Evolutionary conservation across 2,888 invertebrate genomes (phyloP).

Genomic region (Lasius platythorax): DNA sequence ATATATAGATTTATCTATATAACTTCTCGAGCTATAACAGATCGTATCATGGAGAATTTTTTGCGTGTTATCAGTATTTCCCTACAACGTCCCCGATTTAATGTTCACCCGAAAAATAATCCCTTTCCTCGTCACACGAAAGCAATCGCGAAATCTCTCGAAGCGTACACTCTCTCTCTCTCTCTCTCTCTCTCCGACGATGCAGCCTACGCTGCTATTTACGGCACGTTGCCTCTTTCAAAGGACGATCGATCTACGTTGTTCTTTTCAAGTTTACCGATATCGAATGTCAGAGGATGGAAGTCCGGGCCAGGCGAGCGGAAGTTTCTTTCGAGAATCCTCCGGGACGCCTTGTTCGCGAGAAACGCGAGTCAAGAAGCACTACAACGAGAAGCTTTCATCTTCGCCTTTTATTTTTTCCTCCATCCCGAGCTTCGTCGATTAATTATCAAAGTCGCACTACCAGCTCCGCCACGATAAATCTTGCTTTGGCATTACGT

Average conservation of each 20-base stretch:
- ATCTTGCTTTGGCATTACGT: conserved; percentile 7
- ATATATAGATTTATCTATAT: too few relatives aligned
- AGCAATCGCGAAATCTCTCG: neutral
- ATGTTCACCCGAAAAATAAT: neutral
- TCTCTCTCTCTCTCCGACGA: neutral
- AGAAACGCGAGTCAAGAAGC: conserved; percentile 43
- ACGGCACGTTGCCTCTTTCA: neutral
- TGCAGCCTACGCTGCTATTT: neutral
- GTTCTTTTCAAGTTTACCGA: conserved; percentile 31
- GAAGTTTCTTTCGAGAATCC: conserved; percentile 39
- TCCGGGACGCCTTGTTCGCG: neutral
- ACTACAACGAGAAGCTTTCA: conserved; percentile 39
- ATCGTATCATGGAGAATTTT: neutral
- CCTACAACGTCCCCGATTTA: neutral
- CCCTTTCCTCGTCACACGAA: neutral
- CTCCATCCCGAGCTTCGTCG: conserved; percentile 7
- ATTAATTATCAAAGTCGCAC: conserved; percentile 47
- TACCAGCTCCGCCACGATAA: neutral
- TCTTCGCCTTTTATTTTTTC: conserved; percentile 34
- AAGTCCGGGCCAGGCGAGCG: conserved; percentile 25
- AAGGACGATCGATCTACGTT: conserved; percentile 32
- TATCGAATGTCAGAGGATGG: conserved; percentile 30
- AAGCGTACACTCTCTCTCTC: neutral
- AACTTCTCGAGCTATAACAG: too few relatives aligned
- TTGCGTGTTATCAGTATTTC: neutral